Conservation (phyloP, 1,140 invertebrate species). For the Sycobia sp. region DNA sequence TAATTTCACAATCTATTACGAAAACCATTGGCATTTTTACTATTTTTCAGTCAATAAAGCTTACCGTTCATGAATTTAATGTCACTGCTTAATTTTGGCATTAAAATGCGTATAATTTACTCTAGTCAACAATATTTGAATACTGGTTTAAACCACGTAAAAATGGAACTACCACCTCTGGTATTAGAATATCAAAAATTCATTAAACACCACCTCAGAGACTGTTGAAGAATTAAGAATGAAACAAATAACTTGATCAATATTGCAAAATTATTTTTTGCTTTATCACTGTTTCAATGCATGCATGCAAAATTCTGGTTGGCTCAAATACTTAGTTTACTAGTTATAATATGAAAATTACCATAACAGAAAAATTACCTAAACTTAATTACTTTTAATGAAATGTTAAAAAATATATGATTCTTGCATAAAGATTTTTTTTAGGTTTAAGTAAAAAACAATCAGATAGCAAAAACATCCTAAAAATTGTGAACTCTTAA, state of each 20-base stretch:
- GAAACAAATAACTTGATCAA: not conserved
- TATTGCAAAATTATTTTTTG: conserved; percentile 7
- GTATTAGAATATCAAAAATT: conserved; percentile 20
- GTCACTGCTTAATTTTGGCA: conserved; percentile 20
- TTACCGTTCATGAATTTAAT: conserved; percentile 2
- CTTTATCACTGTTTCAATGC: conserved; percentile 9
- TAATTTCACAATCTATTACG: conserved; percentile 8
- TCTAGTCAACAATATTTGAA: conserved; percentile 46
- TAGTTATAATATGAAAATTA: conserved; percentile 15
- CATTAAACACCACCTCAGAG: conserved; percentile 20
- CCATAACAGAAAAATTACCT: not conserved
- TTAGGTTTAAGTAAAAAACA: conserved; percentile 19
- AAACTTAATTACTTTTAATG: conserved; percentile 28
- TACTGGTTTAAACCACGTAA: conserved; percentile 13
- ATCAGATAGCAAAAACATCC: not conserved
- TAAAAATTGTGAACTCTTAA: conserved; percentile 11
- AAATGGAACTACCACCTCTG: conserved; percentile 16
- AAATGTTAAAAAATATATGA: conserved; percentile 20
- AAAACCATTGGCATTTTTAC: not conserved
- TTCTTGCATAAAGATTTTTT: conserved; percentile 1
- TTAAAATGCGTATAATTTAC: conserved; percentile 37
- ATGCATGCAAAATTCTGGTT: not conserved
- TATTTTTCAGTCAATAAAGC: not conserved
- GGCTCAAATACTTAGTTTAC: conserved; percentile 19
- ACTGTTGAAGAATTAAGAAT: not conserved